Evolutionary conservation across 2,113 vertebrate genomes (phyloP), one percentile per base, ranked within the genome.

Genomic region (Onychorhynchus coronatus): DNA sequence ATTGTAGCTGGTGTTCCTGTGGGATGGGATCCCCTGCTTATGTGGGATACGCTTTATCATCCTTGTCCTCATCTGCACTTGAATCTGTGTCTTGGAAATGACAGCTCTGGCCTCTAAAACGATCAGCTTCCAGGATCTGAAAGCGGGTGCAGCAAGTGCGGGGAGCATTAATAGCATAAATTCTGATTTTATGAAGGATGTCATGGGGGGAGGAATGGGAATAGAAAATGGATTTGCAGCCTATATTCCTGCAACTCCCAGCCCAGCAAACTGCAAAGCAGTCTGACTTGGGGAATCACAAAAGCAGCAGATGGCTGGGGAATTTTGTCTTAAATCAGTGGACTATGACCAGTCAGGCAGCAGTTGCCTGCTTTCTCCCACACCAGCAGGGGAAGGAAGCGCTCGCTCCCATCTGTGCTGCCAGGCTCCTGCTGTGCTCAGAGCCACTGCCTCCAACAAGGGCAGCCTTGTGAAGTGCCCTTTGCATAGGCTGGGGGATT

Each of bases 301-400:
- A 47, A 66, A 80, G 76, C 73, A 78, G 80, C 89, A 92, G 92
- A 95, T 93, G 91, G 91, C 75, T 77, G 80, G 76, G 85, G 67
- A 92, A 33, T 93, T 91, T 77, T 66, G 25, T 66, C 79, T 73
- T n/a, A 37, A 88, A 53, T 42, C 1, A 0, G 78, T 35, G 67
- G 68, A 11, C 53, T n/a, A 1, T n/a, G 82, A 85, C 74, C 85
- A 83, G 74, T 67, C 74, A 75, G 7, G 3, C 82, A 80, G 75
- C 88, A 59, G 78, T 71, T 22, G 74, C 55, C 68, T 75, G 65
- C 73, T 78, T 65, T 74, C 68, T 56, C 84, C 80, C 33, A 21
- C 72, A 87, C 88, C 81, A 89, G 91, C 52, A 13, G 2, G 50
- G 93, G n/a, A 79, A 71, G 66, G 76, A 33, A 81, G 44, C 80